Evolutionary conservation across 1,140 invertebrate genomes (phyloP).

Genomic region (Bombus breviceps): DNA sequence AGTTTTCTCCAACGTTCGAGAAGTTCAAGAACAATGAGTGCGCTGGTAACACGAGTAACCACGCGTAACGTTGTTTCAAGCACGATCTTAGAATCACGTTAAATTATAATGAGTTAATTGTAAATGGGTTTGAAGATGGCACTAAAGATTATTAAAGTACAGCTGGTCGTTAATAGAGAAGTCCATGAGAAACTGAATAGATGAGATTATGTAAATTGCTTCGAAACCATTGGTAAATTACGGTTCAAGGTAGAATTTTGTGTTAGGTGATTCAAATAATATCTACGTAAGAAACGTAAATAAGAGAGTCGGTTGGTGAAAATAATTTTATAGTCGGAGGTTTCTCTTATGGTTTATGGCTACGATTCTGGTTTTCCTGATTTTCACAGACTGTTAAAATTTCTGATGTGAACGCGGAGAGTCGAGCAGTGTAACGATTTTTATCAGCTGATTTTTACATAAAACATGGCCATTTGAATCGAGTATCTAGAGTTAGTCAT

Average conservation of each 20-base stretch:
- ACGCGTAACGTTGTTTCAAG: not conserved
- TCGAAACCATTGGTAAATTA: not conserved
- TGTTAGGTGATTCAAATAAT: not conserved
- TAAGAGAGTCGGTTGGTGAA: not conserved
- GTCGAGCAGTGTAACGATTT: not conserved
- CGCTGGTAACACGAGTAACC: not conserved
- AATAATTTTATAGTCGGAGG: not conserved
- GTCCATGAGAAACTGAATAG: not conserved
- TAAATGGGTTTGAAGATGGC: not conserved
- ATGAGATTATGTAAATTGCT: not conserved
- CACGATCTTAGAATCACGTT: constrained; percentile 4
- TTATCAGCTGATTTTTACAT: not conserved
- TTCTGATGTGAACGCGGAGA: too few relatives aligned
- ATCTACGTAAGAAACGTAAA: not conserved
- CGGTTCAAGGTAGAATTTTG: not conserved
- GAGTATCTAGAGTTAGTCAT: not conserved
- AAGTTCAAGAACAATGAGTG: constrained; percentile 23
- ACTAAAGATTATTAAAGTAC: not conserved
- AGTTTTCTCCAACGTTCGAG: constrained; percentile 31
- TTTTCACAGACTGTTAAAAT: not conserved
- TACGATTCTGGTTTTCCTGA: not conserved
- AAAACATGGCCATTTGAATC: not conserved
- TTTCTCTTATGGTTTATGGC: not conserved
- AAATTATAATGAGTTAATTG: not conserved
- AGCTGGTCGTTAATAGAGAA: too few relatives aligned